phyloP scores from a whole-genome alignment of 2,888 invertebrate species.

The Achlya flavicornis region DNA sequence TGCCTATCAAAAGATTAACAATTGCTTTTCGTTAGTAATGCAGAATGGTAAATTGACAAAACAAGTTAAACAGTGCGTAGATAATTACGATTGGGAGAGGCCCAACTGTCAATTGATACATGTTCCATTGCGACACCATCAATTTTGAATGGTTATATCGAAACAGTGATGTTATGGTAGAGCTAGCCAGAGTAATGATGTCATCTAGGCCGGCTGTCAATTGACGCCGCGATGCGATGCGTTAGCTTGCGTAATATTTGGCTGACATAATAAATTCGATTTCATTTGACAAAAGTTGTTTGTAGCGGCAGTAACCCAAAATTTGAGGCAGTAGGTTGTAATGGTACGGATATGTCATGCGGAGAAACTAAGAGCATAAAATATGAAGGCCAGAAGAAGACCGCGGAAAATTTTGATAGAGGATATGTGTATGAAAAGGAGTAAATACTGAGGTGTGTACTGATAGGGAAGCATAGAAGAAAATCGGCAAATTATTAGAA shows the following conservation, averaged over 20 bases:
- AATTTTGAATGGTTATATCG: constrained; percentile 29
- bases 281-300: constrained; percentile 10
- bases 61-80: constrained; percentile 44
- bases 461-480: too few relatives aligned
- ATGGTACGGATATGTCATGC: too few relatives aligned
- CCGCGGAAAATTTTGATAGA: too few relatives aligned
- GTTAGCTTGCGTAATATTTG: constrained; percentile 31
- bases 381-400: not conserved
- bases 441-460: too few relatives aligned
- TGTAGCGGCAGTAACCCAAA: too few relatives aligned
- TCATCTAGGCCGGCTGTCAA: constrained; percentile 64
- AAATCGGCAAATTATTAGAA: too few relatives aligned
- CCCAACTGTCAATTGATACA: constrained; percentile 34
- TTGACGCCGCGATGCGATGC: constrained; percentile 46
- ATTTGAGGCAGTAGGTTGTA: too few relatives aligned
- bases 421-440: too few relatives aligned
- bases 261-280: constrained; percentile 1
- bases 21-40: not conserved
- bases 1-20: not conserved
- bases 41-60: constrained; percentile 23
- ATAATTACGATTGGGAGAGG: constrained; percentile 44
- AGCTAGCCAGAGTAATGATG: constrained; percentile 48
- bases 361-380: not conserved
- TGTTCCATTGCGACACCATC: constrained; percentile 42
- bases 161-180: constrained; percentile 23